Conservation (phyloP, 1,140 invertebrate genomes). For the Trichonephila clavipes region DNA sequence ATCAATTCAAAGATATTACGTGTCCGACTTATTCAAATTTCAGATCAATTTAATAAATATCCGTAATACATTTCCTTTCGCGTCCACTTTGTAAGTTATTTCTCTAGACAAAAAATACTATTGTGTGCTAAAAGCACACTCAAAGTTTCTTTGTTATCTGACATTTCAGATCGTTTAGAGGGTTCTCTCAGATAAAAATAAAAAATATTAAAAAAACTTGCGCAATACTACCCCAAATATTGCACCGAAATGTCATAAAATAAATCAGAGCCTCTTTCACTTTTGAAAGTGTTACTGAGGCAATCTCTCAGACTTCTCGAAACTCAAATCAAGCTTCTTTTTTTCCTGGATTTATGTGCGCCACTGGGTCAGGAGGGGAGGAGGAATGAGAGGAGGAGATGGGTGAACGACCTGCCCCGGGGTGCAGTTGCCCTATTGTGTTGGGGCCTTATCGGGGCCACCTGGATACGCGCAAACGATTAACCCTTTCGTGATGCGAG, state of each 20-base stretch:
- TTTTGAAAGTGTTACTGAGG: neutral
- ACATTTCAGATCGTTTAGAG: neutral
- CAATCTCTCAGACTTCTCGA: neutral
- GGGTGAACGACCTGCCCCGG: conserved; percentile 51
- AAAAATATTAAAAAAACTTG: neutral
- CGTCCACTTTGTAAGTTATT: neutral
- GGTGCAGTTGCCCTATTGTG: conserved; percentile 46
- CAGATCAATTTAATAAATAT: no score
- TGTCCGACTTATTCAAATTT: no score
- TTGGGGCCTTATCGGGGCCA: conserved; percentile 57
- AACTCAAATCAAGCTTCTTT: conserved; percentile 7
- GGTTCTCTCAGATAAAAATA: neutral
- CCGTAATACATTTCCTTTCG: neutral
- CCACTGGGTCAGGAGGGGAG: conserved; percentile 41
- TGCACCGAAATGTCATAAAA: neutral
- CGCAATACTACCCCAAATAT: neutral
- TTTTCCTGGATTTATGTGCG: conserved; percentile 56
- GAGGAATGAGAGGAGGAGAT: neutral
- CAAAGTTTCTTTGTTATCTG: neutral
- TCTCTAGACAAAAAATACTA: no score
- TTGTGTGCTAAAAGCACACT: neutral
- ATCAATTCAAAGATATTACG: no score
- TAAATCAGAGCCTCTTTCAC: neutral
- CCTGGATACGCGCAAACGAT: conserved; percentile 58
- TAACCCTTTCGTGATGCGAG: conserved; percentile 60